A percentile compares a stretch with the other conserved stretches of the same genome.
phyloP scores from a whole-genome alignment of 2,113 vertebrate species.

The Sylvia atricapilla region DNA sequence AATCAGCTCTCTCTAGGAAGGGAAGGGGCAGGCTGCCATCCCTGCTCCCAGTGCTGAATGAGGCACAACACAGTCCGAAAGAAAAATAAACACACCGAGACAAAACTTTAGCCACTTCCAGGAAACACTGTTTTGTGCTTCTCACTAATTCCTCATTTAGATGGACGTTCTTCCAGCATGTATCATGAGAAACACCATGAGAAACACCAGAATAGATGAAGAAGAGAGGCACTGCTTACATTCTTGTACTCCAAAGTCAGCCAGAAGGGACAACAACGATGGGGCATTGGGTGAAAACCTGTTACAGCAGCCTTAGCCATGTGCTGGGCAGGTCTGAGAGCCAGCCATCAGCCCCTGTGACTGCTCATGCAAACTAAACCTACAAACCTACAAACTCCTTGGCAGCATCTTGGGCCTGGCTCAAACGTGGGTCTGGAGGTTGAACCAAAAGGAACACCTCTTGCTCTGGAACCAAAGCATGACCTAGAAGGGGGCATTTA shows the following conservation, averaged over 20 bases:
- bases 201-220: neutral
- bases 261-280: neutral
- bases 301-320: neutral
- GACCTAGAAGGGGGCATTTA: neutral
- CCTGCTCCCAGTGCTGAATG: neutral
- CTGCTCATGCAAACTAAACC: neutral
- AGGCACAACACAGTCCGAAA: neutral
- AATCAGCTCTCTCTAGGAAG: neutral
- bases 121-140: neutral
- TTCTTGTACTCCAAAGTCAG: neutral
- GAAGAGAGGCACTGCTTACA: neutral
- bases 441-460: neutral
- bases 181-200: neutral
- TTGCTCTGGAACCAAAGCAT: neutral
- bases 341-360: neutral
- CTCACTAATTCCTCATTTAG: neutral
- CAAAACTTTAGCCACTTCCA: neutral
- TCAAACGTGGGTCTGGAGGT: accelerated
- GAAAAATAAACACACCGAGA: neutral
- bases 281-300: neutral
- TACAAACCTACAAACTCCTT: neutral
- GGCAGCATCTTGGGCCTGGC: neutral
- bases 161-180: accelerated
- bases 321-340: neutral
- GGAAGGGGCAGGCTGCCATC: neutral